Evolutionary conservation across 2,888 invertebrate species (phyloP).

Genomic region (Nomada hirtipes): DNA sequence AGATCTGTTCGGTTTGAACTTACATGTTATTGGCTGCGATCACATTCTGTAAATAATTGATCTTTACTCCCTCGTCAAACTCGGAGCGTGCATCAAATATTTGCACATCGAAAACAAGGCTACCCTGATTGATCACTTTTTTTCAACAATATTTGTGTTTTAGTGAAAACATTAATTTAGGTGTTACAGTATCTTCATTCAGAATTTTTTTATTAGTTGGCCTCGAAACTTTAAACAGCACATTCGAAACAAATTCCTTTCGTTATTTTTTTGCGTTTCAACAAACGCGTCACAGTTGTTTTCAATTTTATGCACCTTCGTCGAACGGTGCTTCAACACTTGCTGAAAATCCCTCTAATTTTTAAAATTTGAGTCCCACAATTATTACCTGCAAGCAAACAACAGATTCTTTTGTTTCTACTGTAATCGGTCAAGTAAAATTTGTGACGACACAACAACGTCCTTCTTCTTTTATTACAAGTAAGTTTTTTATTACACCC

Average conservation of each 20-base stretch:
- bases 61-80: not conserved
- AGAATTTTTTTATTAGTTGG: no score
- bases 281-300: no score
- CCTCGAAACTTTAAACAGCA: no score
- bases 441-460: no score
- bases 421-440: not conserved
- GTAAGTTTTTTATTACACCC: not conserved
- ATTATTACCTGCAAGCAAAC: not conserved
- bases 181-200: not conserved
- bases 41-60: constrained; percentile 18
- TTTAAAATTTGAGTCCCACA: not conserved
- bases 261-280: not conserved
- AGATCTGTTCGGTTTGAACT: constrained; percentile 33
- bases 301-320: no score
- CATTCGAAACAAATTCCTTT: no score
- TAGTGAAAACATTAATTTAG: not conserved
- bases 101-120: not conserved
- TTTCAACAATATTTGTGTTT: not conserved
- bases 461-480: no score
- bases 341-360: no score
- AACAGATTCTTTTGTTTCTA: not conserved
- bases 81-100: not conserved
- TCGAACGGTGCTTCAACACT: no score
- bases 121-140: not conserved
- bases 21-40: not conserved